Evolutionary conservation across 1,140 invertebrate species (phyloP).

Genomic region (Calosoma granatense): DNA sequence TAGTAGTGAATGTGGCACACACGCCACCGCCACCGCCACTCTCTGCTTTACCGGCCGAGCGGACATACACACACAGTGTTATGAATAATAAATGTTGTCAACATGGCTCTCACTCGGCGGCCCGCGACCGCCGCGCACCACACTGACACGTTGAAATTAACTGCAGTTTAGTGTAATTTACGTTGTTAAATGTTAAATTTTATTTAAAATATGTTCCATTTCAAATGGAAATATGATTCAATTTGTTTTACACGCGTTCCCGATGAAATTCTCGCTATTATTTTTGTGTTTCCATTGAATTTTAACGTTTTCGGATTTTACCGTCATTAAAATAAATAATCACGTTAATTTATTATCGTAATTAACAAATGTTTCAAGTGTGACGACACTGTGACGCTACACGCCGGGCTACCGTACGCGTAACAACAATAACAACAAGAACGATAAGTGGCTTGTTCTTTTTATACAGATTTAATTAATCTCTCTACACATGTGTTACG

Average conservation of each 20-base stretch:
- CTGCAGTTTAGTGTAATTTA: constrained; percentile 9
- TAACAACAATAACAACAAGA: too few species aligned
- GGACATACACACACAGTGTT: too few species aligned
- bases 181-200: constrained; percentile 7
- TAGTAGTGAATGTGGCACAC: too few species aligned
- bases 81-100: constrained; percentile 7
- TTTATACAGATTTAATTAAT: too few species aligned
- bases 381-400: too few species aligned
- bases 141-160: constrained; percentile 1
- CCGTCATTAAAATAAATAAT: background rate
- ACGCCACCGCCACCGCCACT: too few species aligned
- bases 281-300: background rate
- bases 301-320: background rate
- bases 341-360: background rate
- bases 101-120: background rate
- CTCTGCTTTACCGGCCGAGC: too few species aligned
- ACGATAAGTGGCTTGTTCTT: too few species aligned
- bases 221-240: constrained; percentile 6
- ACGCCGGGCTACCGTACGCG: too few species aligned
- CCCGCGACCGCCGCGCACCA: background rate
- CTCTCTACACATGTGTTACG: too few species aligned
- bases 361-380: background rate
- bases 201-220: constrained; percentile 6
- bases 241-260: constrained; percentile 1
- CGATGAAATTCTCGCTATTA: too few species aligned